Percentiles rank a stretch among this genome's conserved stretches.
Evolutionary conservation across 2,113 vertebrate genomes (phyloP).

Genomic region (Calyptommatus sinebrachiatus): DNA sequence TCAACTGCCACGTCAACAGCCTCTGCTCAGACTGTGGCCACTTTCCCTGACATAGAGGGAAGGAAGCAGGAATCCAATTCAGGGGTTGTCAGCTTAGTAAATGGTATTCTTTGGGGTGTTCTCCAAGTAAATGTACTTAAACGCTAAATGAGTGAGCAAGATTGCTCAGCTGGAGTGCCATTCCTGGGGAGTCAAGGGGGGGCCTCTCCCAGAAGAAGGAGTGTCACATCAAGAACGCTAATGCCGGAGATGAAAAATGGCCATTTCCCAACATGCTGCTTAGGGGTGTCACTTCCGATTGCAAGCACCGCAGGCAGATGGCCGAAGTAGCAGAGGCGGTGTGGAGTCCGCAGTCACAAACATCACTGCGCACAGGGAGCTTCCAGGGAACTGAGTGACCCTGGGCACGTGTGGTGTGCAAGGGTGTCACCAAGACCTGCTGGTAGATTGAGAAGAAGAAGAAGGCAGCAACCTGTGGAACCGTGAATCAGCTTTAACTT

Average conservation of each 20-base stretch:
- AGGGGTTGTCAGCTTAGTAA: constrained; percentile 63
- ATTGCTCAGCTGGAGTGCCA: constrained; percentile 55
- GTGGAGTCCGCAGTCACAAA: constrained; percentile 6
- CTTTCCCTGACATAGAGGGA: constrained; percentile 56
- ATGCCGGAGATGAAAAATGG: constrained; percentile 30
- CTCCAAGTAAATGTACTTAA: constrained; percentile 57
- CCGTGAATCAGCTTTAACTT: too few species aligned
- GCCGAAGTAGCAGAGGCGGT: neutral
- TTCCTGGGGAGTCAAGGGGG: constrained; percentile 63
- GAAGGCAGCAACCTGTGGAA: neutral
- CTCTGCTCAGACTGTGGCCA: constrained; percentile 56
- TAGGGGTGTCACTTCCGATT: constrained; percentile 8
- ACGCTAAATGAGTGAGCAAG: constrained; percentile 57
- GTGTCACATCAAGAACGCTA: constrained; percentile 64
- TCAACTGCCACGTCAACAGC: constrained; percentile 39
- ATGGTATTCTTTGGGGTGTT: constrained; percentile 58
- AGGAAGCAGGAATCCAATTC: constrained; percentile 66
- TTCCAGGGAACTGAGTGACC: neutral
- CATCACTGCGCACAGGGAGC: neutral
- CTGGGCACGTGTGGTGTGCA: too few species aligned
- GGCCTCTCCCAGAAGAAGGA: constrained; percentile 57
- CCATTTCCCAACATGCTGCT: neutral
- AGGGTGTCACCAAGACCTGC: neutral
- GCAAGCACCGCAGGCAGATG: constrained; percentile 8
- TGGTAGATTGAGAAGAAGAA: neutral